Percentiles rank a stretch among this genome's conserved stretches.
These are phyloP conservation scores for Plusia festucae DNA, from an alignment of 2,888 invertebrate genomes.

Conservation along the genomic window DNA sequence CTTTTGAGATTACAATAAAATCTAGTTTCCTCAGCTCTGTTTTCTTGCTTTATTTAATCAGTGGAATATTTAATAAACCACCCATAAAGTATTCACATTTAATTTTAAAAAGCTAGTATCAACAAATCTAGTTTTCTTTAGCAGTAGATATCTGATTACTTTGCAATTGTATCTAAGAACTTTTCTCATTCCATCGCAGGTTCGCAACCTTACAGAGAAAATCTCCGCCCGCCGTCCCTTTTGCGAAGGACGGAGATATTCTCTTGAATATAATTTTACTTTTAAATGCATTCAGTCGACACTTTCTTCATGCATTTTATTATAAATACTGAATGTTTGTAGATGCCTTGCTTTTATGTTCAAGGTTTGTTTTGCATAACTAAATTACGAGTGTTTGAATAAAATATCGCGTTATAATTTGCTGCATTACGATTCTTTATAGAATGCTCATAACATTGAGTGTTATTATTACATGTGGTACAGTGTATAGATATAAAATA, in stretches of 20 bases:
- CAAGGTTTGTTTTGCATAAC: constrained; percentile 10
- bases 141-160: constrained; percentile 23
- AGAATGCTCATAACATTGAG: constrained; percentile 2
- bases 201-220: constrained; percentile 11
- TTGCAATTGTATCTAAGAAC: constrained; percentile 37
- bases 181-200: constrained; percentile 25
- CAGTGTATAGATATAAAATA: background rate
- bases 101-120: constrained; percentile 27
- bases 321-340: constrained; percentile 19
- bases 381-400: constrained; percentile 9
- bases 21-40: background rate
- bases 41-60: background rate
- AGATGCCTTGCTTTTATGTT: constrained; percentile 12
- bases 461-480: background rate
- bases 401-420: background rate
- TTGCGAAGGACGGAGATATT: constrained; percentile 20
- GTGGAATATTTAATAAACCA: background rate
- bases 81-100: background rate
- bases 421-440: constrained; percentile 1
- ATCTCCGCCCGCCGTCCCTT: constrained; percentile 8
- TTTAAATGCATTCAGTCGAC: constrained; percentile 38
- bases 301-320: constrained; percentile 31
- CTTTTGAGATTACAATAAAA: background rate
- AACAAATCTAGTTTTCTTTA: constrained; percentile 19
- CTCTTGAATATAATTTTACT: constrained; percentile 40